These are phyloP conservation scores for Crotalus helleri DNA, from an alignment of 2,113 vertebrate genomes.

Conservation along the genomic window DNA sequence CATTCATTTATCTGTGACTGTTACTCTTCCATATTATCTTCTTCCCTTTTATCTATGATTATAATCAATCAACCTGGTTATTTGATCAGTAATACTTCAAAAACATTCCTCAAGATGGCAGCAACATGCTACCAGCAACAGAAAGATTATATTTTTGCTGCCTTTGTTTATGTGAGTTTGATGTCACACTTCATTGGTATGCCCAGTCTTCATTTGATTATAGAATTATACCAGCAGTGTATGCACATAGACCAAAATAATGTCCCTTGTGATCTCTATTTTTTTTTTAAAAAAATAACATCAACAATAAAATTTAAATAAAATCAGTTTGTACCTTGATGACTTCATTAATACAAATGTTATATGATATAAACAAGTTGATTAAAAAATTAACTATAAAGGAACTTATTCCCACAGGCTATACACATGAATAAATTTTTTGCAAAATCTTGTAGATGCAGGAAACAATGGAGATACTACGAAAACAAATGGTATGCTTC, in stretches of 20 bases:
- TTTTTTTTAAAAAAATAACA: neutral
- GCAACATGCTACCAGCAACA: neutral
- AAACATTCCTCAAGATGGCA: slow-evolving; percentile 21
- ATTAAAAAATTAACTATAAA: slow-evolving; percentile 11
- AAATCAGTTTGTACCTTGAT: slow-evolving; percentile 25
- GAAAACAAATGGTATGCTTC: neutral
- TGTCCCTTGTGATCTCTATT: neutral
- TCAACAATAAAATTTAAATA: slow-evolving; percentile 1
- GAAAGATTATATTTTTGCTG: neutral
- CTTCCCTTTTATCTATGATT: neutral
- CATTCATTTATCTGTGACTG: neutral
- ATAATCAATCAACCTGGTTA: slow-evolving; percentile 14
- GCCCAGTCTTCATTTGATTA: slow-evolving; percentile 10
- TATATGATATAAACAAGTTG: neutral
- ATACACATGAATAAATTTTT: neutral
- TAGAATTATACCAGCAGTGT: slow-evolving; percentile 20
- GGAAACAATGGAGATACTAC: neutral
- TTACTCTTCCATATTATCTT: neutral
- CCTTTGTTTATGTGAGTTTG: neutral
- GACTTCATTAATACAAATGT: slow-evolving; percentile 21
- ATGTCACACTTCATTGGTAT: slow-evolving; percentile 16
- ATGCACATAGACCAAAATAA: slow-evolving; percentile 21
- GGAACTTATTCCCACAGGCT: neutral
- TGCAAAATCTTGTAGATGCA: neutral
- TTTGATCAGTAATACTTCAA: neutral